Base-by-base conservation (phyloP, 2,888 invertebrate species). In the Bellardia pandia region DNA sequence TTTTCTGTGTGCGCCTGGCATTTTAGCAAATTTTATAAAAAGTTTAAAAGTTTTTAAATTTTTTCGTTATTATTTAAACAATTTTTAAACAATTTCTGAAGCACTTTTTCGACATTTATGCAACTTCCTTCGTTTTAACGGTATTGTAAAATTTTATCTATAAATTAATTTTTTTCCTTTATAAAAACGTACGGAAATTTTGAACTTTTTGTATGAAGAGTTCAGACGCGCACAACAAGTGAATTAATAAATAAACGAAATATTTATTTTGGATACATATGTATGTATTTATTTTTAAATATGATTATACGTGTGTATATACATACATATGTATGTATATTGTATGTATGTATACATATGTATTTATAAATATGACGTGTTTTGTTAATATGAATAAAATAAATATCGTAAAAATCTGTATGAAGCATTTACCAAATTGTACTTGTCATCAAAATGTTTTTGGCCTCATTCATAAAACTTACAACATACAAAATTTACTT, bases 21-120 rank as follows among this genome's bases (percentile, higher is more conserved):
- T 90, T 90, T 91, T 91, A 90, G 90, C 92, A 91, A 91, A 91
- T 92, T 92, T 91, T 92, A 91, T 92, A 92, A 91, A 91, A 92
- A 90, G 92, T 91, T 92, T 92, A 90, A 88, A 92, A 91, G 91
- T 91, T 92, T 91, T 86, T 91, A 87, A 74, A 80, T 86, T 83
- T 85, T 83, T 83, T 78, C 45, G 5, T 76, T 66, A 58, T 72
- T 71, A 82, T 80, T 81, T 45, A 56, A 69, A 75, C 51, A 66
- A 60, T n/a, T 80, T 80, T 74, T 33, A 23, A 23, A 23, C 23
- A 23, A 23, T 1, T 23, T 23, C 23, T 78, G 48, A 60, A 51
- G 51, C 75, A 60, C 56, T 68, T 81, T 23, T 40, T 72, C 45
- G n/a, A 8, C 23, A 13, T 48, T 45, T 2, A 56, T 45, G 33